Evolutionary conservation across 2,113 vertebrate genomes (phyloP).

Genomic region (Fulmarus glacialis): DNA sequence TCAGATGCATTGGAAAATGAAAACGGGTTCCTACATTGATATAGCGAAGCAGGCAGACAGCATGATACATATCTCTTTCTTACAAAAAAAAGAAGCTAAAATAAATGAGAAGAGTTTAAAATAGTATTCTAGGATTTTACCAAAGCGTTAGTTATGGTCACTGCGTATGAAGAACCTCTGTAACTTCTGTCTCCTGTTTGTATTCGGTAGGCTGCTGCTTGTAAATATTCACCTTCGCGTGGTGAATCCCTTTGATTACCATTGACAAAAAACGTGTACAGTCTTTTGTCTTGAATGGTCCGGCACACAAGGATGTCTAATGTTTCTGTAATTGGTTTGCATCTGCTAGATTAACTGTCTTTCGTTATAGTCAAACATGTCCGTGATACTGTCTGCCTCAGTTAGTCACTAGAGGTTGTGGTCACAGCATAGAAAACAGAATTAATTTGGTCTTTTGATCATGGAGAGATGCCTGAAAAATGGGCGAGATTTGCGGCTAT

Average conservation of each 20-base stretch:
- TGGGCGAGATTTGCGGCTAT: background rate
- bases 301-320: background rate
- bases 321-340: background rate
- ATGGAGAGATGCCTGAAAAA: background rate
- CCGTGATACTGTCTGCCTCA: accelerated
- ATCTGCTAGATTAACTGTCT: background rate
- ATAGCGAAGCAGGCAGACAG: background rate
- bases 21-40: background rate
- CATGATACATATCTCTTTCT: background rate
- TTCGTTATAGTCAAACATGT: background rate
- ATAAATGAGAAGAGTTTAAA: background rate
- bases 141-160: background rate
- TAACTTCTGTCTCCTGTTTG: background rate
- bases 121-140: background rate
- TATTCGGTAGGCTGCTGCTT: background rate
- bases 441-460: background rate
- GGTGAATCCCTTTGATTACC: background rate
- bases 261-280: background rate
- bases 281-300: background rate
- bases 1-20: background rate
- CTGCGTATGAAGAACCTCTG: background rate
- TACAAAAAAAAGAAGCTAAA: background rate
- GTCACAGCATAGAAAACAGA: background rate
- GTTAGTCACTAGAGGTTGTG: background rate
- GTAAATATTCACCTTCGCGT: background rate